Evolutionary conservation across 2,113 vertebrate genomes (phyloP), one percentile per base, ranked within the genome.

Genomic region (Chaetorhynchus papuensis): DNA sequence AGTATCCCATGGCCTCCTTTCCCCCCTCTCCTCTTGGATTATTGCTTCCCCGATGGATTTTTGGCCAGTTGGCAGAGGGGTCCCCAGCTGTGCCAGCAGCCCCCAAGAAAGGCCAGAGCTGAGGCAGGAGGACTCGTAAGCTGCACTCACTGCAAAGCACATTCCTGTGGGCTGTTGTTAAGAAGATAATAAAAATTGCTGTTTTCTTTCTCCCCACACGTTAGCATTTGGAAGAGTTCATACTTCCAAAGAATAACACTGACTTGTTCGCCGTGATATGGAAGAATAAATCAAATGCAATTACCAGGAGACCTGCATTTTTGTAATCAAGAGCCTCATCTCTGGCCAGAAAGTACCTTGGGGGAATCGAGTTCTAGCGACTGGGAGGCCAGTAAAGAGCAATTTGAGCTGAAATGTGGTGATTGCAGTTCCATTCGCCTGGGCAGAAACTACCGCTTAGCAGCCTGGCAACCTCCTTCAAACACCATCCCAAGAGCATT

Each of bases 301-400:
- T 83, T 86, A 88, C 75, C n/a, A 64, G 65, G n/a, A 90, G 49
- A 94, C 22, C 69, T 50, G 31, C 64, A 21, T 71, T 92, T 94
- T 76, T 94, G 54, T 77, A 93, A 91, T 39, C 52, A 83, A 71
- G 68, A 95, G 52, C 37, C 22, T 80, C 83, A 44, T 77, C 88
- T 64, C 75, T 81, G 68, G 76, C 72, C 56, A 90, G 92, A 68
- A 85, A 64, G 44, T 37, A 69, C 56, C 30, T 71, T 35, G 39
- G 81, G 94, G 69, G 53, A 92, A 81, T 86, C 1, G 2, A 54
- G 42, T 44, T 86, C 41, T 83, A 86, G 76, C 0, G 1, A 50
- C 77, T 35, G 41, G 77, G 64, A 75, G 17, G 42, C 76, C 74
- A 76, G 47, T 76, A 80, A 93, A 83, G 77, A 79, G 71, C 80